Base-by-base conservation (phyloP, 2,888 invertebrate species). In the Lampropteryx suffumata region DNA sequence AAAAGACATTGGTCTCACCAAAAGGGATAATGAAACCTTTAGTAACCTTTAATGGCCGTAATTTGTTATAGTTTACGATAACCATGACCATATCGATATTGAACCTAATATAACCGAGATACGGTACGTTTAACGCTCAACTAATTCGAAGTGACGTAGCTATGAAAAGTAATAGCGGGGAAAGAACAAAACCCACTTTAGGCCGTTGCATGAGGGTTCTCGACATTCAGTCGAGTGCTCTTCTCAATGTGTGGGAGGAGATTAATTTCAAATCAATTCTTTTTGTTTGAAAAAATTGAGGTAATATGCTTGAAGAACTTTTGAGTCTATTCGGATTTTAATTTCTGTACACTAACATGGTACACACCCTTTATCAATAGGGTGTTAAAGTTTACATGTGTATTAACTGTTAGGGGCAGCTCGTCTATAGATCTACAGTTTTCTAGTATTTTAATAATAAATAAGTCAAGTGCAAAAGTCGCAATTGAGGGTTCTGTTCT, bases 151-250 rank as follows among this genome's bases (percentile, higher is more conserved):
- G 30, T 37, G 37, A 17, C 26, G 30, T 8, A 37, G 36, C 34
- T 35, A 45, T 13, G 37, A 34, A 11, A 34, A 27, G 27, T 41
- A 41, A 48, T 33, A 51, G 41, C 46, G 11, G 12, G 36, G 24
- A 32, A 47, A 47, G 52, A 52, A 52, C 52, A 47, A 60, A 57
- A 50, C 48, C 52, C 52, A 35, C 53, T 49, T 35, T 27, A 30
- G 54, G 37, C 44, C 44, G 33, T n/a, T 6, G 33, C 29, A 24
- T 36, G 27, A 57, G 53, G 29, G 51, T 43, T 12, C 57, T 59
- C 40, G 9, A 42, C 40, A 39, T 33, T 43, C 35, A 42, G 40
- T 34, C 46, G 55, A 69, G 70, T 49, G 63, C 62, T 56, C 59
- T 51, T 21, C 35, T 32, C 48, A 56, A 56, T 55, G 53, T 48